These are phyloP conservation scores for Limnephilus auricula DNA, from an alignment of 2,888 invertebrate genomes.

Conservation along the genomic window DNA sequence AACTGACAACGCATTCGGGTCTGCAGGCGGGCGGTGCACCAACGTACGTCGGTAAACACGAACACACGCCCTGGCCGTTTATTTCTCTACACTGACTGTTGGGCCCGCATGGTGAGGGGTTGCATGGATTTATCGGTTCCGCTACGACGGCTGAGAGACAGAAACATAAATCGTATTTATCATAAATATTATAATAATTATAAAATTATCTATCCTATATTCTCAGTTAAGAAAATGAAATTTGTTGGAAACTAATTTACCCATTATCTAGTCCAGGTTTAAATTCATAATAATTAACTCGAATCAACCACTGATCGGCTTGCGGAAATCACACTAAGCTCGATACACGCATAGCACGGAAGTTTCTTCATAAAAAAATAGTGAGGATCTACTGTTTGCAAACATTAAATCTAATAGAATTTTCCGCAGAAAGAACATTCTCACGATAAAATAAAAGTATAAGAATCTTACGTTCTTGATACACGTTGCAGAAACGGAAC, in stretches of 20 bases:
- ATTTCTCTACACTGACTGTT: constrained; percentile 87
- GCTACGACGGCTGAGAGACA: no score
- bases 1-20: constrained; percentile 85
- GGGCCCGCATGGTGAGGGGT: constrained; percentile 89
- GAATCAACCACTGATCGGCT: no score
- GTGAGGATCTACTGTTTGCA: no score
- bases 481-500: constrained; percentile 71
- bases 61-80: constrained; percentile 85
- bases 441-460: background rate
- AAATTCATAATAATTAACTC: no score
- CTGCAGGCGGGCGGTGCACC: constrained; percentile 84
- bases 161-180: no score
- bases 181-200: no score
- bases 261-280: no score
- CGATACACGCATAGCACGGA: background rate
- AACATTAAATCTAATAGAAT: no score
- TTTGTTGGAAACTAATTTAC: no score
- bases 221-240: no score
- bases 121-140: constrained; percentile 82
- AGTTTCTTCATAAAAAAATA: background rate
- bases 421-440: background rate
- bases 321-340: no score
- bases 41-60: constrained; percentile 81
- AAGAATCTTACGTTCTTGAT: constrained; percentile 63
- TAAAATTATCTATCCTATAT: no score